Percentiles rank a stretch among this genome's conserved stretches.
phyloP scores from a whole-genome alignment of 2,797 vertebrate genomes.

The Notoglanidium macrostoma region DNA sequence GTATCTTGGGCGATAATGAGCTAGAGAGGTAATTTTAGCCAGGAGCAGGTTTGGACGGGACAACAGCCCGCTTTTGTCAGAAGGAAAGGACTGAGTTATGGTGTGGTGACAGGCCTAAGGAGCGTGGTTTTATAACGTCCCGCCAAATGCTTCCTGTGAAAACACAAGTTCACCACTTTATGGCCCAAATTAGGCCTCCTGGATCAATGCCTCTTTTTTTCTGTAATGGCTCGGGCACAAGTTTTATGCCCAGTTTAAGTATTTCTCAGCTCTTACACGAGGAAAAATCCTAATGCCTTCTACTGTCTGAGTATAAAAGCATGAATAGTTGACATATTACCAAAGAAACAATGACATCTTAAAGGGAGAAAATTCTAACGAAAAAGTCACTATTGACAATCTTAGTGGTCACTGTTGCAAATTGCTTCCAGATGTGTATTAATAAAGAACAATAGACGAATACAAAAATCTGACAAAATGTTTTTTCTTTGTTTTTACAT shows the following conservation, averaged over 20 bases:
- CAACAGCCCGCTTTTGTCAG: slow-evolving; percentile 55
- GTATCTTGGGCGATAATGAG: slow-evolving; percentile 59
- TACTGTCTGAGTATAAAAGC: not conserved
- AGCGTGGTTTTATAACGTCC: slow-evolving; percentile 63
- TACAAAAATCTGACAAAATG: not conserved
- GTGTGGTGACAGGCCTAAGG: slow-evolving; percentile 69
- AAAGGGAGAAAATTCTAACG: not conserved
- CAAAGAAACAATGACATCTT: slow-evolving; percentile 29
- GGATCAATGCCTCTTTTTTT: slow-evolving; percentile 49
- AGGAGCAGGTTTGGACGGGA: slow-evolving; percentile 38
- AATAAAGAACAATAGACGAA: not conserved
- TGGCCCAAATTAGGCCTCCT: slow-evolving; percentile 34
- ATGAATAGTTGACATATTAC: slow-evolving; percentile 10
- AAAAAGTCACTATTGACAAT: not conserved
- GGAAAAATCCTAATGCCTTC: slow-evolving; percentile 6
- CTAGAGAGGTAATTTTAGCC: slow-evolving; percentile 68
- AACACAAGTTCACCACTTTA: slow-evolving; percentile 57
- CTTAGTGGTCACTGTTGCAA: not conserved
- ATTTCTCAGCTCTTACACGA: slow-evolving; percentile 3
- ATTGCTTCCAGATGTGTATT: slow-evolving; percentile 14
- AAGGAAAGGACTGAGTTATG: slow-evolving; percentile 58
- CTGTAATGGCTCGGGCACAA: not conserved
- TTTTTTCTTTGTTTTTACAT: too few species aligned
- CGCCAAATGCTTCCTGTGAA: slow-evolving; percentile 64
- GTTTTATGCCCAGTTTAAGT: slow-evolving; percentile 19